phyloP scores from a whole-genome alignment of 2,113 vertebrate genomes.

The Bagarius yarrelli region DNA sequence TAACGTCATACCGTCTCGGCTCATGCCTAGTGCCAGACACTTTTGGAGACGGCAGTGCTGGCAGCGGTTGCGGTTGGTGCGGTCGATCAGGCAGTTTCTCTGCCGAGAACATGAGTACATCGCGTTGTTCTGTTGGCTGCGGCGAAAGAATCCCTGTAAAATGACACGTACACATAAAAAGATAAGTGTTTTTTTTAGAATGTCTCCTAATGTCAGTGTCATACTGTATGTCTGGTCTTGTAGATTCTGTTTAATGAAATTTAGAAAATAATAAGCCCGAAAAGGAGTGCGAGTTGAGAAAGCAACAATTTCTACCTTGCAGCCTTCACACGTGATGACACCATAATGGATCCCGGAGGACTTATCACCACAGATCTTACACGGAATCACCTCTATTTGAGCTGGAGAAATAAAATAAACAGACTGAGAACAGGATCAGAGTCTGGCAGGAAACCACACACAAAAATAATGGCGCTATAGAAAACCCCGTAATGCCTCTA shows the following conservation, averaged over 20 bases:
- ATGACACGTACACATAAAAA: not conserved
- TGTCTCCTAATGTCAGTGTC: not conserved
- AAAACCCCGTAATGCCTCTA: not conserved
- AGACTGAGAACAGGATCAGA: slow-evolving; percentile 16
- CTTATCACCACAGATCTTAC: slow-evolving; percentile 93
- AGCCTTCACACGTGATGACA: slow-evolving; percentile 84
- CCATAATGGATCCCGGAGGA: slow-evolving; percentile 93
- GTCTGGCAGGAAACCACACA: not conserved
- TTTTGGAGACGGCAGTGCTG: slow-evolving; percentile 92
- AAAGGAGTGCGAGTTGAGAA: slow-evolving; percentile 2
- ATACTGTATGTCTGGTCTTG: not conserved
- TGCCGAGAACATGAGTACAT: slow-evolving; percentile 91
- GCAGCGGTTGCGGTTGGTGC: slow-evolving; percentile 92
- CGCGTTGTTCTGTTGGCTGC: slow-evolving; percentile 91
- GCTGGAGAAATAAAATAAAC: slow-evolving; percentile 65
- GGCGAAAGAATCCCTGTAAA: slow-evolving; percentile 83
- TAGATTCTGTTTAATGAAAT: not conserved
- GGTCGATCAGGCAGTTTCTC: slow-evolving; percentile 87
- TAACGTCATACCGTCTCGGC: slow-evolving; percentile 78
- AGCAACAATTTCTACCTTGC: slow-evolving; percentile 70
- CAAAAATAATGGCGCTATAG: not conserved
- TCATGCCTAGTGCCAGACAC: slow-evolving; percentile 88
- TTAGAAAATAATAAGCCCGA: not conserved
- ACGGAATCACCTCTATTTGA: slow-evolving; percentile 91
- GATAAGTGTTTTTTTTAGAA: not conserved